phyloP scores from a whole-genome alignment of 2,888 invertebrate species.

The Brenthis daphne region DNA sequence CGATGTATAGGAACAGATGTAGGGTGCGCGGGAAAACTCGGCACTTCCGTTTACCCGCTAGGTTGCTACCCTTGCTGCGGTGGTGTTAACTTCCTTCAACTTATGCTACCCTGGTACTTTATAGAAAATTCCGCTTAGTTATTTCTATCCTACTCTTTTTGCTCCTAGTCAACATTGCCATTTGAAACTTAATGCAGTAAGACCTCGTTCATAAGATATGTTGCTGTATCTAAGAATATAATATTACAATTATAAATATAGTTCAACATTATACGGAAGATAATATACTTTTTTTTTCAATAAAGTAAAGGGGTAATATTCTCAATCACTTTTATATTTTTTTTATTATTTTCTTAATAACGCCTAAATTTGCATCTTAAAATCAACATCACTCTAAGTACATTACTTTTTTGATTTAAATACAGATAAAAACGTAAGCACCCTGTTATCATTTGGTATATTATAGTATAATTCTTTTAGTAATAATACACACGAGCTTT shows the following conservation, averaged over 20 bases:
- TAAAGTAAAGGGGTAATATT: too few species aligned
- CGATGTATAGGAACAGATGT: constrained; percentile 64
- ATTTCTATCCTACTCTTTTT: constrained; percentile 23
- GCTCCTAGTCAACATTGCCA: constrained; percentile 10
- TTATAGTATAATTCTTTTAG: constrained; percentile 10
- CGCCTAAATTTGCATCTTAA: background rate
- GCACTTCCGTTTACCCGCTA: constrained; percentile 50
- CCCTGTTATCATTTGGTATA: constrained; percentile 1
- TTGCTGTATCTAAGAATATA: too few species aligned
- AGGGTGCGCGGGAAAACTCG: constrained; percentile 64
- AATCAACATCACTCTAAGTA: background rate
- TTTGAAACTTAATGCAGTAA: constrained; percentile 3
- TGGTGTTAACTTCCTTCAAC: constrained; percentile 67
- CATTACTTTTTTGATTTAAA: background rate
- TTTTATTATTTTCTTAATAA: too few species aligned
- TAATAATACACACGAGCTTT: constrained; percentile 12
- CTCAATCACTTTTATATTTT: too few species aligned
- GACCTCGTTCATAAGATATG: background rate
- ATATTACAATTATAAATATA: too few species aligned
- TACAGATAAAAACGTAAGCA: constrained; percentile 8
- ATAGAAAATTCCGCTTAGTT: constrained; percentile 45
- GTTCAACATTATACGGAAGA: too few species aligned
- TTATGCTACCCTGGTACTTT: constrained; percentile 62
- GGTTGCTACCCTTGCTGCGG: constrained; percentile 55
- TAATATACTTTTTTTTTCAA: too few species aligned